A percentile compares a stretch with the other conserved stretches of the same genome.
These are phyloP conservation scores for Egretta garzetta DNA, from an alignment of 2,113 vertebrate genomes.

Conservation along the genomic window DNA sequence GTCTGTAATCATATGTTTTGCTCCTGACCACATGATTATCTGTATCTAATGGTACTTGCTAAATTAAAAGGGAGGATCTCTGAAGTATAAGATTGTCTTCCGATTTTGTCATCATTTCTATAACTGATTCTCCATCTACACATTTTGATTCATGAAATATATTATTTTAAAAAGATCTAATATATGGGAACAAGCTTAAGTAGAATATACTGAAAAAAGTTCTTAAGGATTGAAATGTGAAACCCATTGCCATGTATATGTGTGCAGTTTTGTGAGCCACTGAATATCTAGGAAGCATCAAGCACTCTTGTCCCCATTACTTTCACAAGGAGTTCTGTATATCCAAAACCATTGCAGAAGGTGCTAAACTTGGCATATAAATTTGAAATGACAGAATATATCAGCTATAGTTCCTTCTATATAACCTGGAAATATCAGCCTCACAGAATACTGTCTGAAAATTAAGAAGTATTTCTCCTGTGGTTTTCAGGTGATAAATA, in stretches of 20 bases:
- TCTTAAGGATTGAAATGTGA: neutral
- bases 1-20: neutral
- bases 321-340: neutral
- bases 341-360: neutral
- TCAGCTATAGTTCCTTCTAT: neutral
- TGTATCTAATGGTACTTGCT: neutral
- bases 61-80: neutral
- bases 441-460: neutral
- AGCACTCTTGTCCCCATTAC: neutral
- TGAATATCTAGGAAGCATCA: neutral
- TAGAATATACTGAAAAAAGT: neutral
- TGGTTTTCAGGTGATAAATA: neutral
- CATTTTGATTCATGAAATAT: neutral
- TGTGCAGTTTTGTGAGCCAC: neutral
- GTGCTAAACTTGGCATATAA: neutral
- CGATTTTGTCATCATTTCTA: neutral
- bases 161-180: neutral
- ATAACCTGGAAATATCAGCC: neutral
- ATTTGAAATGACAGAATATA: neutral
- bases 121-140: neutral
- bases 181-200: neutral
- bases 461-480: neutral
- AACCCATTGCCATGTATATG: rapidly evolving
- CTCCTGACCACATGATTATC: neutral
- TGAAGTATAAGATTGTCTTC: neutral